Conservation (phyloP, 2,888 invertebrate genomes). For the Octodonta nipae region DNA sequence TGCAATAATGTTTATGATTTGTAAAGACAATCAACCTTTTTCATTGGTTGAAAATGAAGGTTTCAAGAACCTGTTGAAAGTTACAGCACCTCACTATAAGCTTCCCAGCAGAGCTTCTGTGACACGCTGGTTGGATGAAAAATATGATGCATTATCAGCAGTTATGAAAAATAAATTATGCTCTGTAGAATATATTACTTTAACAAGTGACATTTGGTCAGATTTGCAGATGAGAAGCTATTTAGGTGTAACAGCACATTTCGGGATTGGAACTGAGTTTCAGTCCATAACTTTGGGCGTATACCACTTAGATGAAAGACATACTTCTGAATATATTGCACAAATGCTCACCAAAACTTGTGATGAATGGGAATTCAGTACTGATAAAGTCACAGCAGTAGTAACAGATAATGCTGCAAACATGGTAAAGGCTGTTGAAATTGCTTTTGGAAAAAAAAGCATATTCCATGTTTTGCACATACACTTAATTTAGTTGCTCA, state of each 20-base stretch:
- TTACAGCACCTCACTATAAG: not conserved
- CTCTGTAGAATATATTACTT: not conserved
- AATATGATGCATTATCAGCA: not conserved
- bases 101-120: not conserved
- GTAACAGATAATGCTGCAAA: conserved; percentile 4
- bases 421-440: conserved; percentile 3
- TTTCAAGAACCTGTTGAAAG: not conserved
- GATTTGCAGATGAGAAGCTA: not conserved
- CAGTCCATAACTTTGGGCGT: not conserved
- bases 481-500: not conserved
- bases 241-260: not conserved
- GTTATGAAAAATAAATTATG: not conserved
- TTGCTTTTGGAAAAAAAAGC: conserved; percentile 4
- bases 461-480: not conserved
- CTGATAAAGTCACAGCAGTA: not conserved
- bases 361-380: not conserved
- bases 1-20: too few relatives aligned
- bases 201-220: not conserved
- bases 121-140: not conserved
- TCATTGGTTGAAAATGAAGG: not conserved
- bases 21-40: not conserved
- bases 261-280: not conserved
- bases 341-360: not conserved
- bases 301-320: not conserved
- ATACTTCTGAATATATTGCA: not conserved